These are phyloP conservation scores for Gonioctena quinquepunctata DNA, from an alignment of 1,140 invertebrate species.

Conservation along the genomic window DNA sequence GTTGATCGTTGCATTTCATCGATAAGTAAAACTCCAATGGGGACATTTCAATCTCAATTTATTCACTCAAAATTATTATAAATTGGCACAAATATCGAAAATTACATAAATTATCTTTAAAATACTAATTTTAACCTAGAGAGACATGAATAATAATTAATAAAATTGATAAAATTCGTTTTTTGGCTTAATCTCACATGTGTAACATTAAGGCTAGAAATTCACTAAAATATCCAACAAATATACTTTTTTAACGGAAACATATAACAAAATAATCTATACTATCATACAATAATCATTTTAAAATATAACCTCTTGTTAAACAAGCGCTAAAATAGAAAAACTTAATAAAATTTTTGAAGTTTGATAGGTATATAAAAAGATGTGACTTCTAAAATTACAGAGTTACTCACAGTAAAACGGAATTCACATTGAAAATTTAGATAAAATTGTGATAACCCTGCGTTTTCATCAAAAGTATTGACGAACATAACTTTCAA, in stretches of 20 bases:
- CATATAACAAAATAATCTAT: constrained; percentile 22
- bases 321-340: constrained; percentile 18
- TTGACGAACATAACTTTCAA: constrained; percentile 3
- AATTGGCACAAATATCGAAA: constrained; percentile 37
- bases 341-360: constrained; percentile 17
- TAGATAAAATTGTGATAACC: not conserved
- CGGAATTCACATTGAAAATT: not conserved
- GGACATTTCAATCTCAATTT: constrained; percentile 17
- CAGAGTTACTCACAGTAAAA: not conserved
- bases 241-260: constrained; percentile 14
- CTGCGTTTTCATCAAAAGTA: not conserved
- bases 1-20: constrained; percentile 20
- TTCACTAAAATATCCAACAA: constrained; percentile 17
- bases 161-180: constrained; percentile 3
- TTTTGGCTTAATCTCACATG: constrained; percentile 21
- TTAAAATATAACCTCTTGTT: constrained; percentile 17
- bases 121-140: constrained; percentile 17
- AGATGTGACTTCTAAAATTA: not conserved
- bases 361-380: not conserved
- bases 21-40: constrained; percentile 10
- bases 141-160: not conserved
- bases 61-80: constrained; percentile 32
- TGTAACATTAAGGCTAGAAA: constrained; percentile 14
- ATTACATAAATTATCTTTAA: constrained; percentile 24
- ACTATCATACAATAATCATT: constrained; percentile 20